Conservation (phyloP, 2,797 vertebrate species). For the Pipistrellus kuhlii region DNA sequence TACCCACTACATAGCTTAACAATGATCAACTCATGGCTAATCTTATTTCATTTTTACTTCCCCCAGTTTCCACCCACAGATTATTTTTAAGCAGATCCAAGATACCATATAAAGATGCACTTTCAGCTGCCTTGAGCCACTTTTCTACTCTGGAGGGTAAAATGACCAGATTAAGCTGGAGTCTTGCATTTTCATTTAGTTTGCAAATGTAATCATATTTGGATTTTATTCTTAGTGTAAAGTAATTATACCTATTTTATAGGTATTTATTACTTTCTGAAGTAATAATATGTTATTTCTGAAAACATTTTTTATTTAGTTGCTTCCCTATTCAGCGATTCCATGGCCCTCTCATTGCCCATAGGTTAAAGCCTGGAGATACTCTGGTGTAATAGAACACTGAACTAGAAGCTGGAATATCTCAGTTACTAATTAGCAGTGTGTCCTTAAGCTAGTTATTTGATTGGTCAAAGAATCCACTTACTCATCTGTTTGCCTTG, state of each 20-base stretch:
- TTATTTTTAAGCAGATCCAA: constrained; percentile 47
- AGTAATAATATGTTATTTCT: neutral
- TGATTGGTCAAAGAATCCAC: neutral
- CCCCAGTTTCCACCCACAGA: neutral
- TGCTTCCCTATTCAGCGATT: neutral
- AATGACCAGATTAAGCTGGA: neutral
- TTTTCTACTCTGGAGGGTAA: neutral
- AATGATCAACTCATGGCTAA: neutral
- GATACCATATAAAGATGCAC: neutral
- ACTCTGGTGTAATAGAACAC: neutral
- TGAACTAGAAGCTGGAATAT: neutral
- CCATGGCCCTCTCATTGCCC: neutral
- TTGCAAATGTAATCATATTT: neutral
- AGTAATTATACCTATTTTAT: neutral
- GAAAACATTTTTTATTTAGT: constrained; percentile 19
- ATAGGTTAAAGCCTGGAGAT: neutral
- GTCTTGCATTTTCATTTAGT: constrained; percentile 36
- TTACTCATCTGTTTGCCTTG: constrained; percentile 19
- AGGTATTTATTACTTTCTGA: neutral
- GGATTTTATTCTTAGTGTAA: constrained; percentile 25
- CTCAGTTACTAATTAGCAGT: constrained; percentile 2
- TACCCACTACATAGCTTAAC: neutral
- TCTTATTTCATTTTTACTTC: constrained; percentile 10
- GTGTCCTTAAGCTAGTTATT: constrained; percentile 34
- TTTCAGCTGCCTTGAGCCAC: neutral